Percentiles rank a stretch among this genome's conserved stretches.
Conservation (phyloP, 2,888 invertebrate species). For the Acronicta psi region DNA sequence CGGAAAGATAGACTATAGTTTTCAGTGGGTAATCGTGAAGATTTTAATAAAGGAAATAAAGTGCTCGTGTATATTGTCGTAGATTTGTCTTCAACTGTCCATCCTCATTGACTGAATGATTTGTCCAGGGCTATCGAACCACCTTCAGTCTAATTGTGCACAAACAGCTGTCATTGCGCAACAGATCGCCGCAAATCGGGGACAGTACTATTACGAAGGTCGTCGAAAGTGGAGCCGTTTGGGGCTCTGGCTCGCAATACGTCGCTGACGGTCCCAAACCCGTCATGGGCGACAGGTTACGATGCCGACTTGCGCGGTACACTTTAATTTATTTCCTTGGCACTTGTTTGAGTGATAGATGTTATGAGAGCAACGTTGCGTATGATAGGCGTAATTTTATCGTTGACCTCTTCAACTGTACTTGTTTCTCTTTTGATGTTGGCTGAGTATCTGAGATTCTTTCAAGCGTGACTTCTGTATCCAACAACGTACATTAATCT, state of each 20-base stretch:
- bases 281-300: conserved; percentile 57
- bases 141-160: conserved; percentile 53
- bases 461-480: too few species aligned
- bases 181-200: conserved; percentile 60
- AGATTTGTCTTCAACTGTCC: background rate
- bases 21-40: too few species aligned
- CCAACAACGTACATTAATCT: too few species aligned
- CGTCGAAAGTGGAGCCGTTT: conserved; percentile 67
- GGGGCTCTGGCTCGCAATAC: conserved; percentile 52
- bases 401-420: conserved; percentile 35
- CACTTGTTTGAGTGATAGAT: conserved; percentile 46
- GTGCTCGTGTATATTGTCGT: too few species aligned
- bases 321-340: conserved; percentile 47
- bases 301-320: conserved; percentile 29
- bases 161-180: conserved; percentile 57
- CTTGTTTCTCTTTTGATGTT: background rate
- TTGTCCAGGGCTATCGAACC: conserved; percentile 31
- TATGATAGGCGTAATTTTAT: conserved; percentile 28
- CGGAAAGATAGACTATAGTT: too few species aligned
- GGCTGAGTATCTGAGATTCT: conserved; percentile 1
- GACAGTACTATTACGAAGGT: conserved; percentile 63
- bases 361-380: conserved; percentile 39
- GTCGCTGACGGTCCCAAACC: conserved; percentile 55
- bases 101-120: conserved; percentile 26
- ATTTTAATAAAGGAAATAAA: too few species aligned